Evolutionary conservation across 2,888 invertebrate genomes (phyloP).

Genomic region (Halictus quadricinctus): DNA sequence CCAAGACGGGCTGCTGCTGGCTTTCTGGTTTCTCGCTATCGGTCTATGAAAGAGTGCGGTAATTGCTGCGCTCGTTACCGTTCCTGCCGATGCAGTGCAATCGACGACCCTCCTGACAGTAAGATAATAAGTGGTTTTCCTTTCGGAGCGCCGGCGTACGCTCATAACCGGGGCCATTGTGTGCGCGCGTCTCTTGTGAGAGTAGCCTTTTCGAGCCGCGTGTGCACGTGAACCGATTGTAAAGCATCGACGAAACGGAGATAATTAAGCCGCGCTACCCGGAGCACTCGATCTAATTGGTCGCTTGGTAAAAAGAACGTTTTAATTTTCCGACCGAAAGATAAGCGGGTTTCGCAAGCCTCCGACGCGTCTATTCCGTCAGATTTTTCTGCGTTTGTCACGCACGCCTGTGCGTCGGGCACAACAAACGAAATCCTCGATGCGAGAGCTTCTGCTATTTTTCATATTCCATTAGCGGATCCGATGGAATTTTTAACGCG

Average conservation of each 20-base stretch:
- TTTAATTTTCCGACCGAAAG: conserved; percentile 40
- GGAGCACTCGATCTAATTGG: conserved; percentile 52
- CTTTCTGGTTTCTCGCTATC: conserved; percentile 67
- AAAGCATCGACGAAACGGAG: conserved; percentile 57
- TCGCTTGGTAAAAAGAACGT: conserved; percentile 23
- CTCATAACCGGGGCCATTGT: conserved; percentile 62
- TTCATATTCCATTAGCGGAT: background rate
- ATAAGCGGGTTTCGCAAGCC: background rate
- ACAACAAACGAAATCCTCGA: background rate
- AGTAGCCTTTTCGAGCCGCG: conserved; percentile 54
- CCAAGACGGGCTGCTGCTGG: conserved; percentile 62
- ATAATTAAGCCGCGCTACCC: conserved; percentile 42
- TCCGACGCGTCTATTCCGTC: background rate
- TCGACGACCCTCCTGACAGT: conserved; percentile 71
- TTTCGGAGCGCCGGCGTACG: conserved; percentile 62
- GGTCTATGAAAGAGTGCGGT: conserved; percentile 71
- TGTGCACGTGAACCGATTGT: conserved; percentile 55
- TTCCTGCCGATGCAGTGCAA: conserved; percentile 70
- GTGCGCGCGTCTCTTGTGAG: conserved; percentile 48
- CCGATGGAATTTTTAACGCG: background rate
- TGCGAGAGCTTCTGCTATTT: background rate
- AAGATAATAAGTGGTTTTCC: conserved; percentile 74
- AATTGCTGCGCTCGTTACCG: conserved; percentile 73
- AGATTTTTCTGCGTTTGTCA: background rate
- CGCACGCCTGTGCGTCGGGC: background rate